A percentile compares a stretch with the other conserved stretches of the same genome.
Evolutionary conservation across 2,797 vertebrate species (phyloP).

Genomic region (Periparus ater): DNA sequence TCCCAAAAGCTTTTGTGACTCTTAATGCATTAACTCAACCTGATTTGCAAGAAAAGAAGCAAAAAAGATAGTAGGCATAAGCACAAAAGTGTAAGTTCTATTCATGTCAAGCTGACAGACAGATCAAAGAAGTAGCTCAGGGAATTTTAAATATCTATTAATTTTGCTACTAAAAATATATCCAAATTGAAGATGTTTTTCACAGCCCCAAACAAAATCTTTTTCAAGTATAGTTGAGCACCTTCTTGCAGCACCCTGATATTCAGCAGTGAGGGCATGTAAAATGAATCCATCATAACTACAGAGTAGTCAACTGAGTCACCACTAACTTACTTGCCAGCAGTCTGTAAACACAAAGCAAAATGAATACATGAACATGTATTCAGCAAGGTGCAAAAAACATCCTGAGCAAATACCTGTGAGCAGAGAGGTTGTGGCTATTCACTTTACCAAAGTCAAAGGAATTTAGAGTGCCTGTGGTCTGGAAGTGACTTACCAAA

Average conservation of each 20-base stretch:
- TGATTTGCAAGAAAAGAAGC: conserved; percentile 10
- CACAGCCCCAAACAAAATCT: conserved; percentile 9
- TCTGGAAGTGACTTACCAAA: neutral
- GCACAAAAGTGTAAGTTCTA: conserved; percentile 42
- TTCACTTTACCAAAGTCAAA: neutral
- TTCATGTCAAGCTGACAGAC: conserved; percentile 43
- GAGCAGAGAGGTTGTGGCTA: neutral
- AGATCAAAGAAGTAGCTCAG: conserved; percentile 33
- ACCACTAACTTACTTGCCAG: neutral
- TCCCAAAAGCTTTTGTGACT: conserved; percentile 46
- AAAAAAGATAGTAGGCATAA: neutral
- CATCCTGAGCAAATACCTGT: neutral
- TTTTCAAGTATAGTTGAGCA: neutral
- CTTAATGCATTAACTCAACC: conserved; percentile 49
- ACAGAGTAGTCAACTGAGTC: neutral
- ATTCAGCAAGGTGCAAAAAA: neutral
- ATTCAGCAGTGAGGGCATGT: neutral
- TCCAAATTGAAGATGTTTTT: conserved; percentile 22
- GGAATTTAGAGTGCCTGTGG: neutral
- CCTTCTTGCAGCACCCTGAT: neutral
- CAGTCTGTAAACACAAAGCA: neutral
- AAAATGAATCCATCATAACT: neutral
- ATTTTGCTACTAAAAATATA: conserved; percentile 61
- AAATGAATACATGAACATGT: neutral
- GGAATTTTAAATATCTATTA: conserved; percentile 54